phyloP scores from a whole-genome alignment of 2,113 vertebrate species.

The Oreochromis tanganicae region DNA sequence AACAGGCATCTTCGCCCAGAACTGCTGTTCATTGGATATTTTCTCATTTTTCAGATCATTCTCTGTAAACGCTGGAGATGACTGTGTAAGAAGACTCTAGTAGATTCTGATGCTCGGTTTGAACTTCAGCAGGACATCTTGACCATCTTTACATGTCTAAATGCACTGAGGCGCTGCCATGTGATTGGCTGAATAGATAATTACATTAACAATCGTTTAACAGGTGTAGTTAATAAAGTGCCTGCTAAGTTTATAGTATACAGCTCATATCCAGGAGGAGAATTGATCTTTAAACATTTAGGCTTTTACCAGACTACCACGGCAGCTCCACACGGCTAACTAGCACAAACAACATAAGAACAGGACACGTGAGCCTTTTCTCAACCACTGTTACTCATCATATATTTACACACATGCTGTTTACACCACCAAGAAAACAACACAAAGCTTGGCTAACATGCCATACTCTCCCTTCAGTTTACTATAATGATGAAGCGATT shows the following conservation, averaged over 20 bases:
- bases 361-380: neutral
- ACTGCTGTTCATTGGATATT: neutral
- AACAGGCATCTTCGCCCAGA: neutral
- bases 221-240: neutral
- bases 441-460: neutral
- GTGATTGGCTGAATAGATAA: neutral
- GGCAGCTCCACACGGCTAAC: neutral
- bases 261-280: neutral
- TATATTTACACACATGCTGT: neutral
- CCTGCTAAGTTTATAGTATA: neutral
- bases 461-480: neutral
- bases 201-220: neutral
- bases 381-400: neutral
- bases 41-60: neutral
- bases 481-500: neutral
- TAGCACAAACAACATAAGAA: neutral
- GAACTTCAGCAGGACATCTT: neutral
- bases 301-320: neutral
- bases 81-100: neutral
- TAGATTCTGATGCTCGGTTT: neutral
- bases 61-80: neutral
- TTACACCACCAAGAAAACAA: neutral
- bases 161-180: neutral
- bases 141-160: neutral
- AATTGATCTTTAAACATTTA: neutral